These are phyloP conservation scores for Oreamnos americanus DNA, from an alignment of 2,113 vertebrate genomes.

Conservation along the genomic window DNA sequence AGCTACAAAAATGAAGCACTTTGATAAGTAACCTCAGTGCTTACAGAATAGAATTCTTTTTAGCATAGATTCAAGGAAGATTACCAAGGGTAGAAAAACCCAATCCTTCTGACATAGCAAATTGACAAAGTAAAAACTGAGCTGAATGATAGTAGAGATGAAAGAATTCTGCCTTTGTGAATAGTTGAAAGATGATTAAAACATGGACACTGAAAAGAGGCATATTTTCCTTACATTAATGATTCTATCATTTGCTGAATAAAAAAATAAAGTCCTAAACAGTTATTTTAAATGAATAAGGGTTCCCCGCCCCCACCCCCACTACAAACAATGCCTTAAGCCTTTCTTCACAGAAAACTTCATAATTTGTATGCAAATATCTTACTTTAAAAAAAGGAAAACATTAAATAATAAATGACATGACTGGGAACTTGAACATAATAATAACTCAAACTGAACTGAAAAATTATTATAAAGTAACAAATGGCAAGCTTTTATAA, in stretches of 20 bases:
- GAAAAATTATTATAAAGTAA: neutral
- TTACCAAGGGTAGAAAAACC: neutral
- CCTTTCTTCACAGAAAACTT: neutral
- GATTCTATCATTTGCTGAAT: neutral
- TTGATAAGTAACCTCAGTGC: neutral
- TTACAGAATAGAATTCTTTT: neutral
- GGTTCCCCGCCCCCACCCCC: accelerated
- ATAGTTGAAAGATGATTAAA: neutral
- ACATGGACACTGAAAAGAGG: neutral
- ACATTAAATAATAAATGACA: neutral
- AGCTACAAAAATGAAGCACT: conserved; percentile 15
- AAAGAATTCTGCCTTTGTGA: neutral
- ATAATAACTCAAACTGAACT: neutral
- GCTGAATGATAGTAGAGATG: neutral
- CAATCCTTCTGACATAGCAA: neutral
- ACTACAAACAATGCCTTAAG: neutral
- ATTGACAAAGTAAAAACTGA: neutral
- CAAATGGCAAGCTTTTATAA: neutral
- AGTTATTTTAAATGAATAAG: neutral
- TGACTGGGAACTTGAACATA: neutral
- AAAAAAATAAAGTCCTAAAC: neutral
- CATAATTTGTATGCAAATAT: neutral
- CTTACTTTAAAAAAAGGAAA: neutral
- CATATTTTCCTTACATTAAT: neutral
- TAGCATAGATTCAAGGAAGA: conserved; percentile 17